These are phyloP conservation scores for Chelonus insularis DNA, from an alignment of 1,140 invertebrate genomes.

Conservation along the genomic window DNA sequence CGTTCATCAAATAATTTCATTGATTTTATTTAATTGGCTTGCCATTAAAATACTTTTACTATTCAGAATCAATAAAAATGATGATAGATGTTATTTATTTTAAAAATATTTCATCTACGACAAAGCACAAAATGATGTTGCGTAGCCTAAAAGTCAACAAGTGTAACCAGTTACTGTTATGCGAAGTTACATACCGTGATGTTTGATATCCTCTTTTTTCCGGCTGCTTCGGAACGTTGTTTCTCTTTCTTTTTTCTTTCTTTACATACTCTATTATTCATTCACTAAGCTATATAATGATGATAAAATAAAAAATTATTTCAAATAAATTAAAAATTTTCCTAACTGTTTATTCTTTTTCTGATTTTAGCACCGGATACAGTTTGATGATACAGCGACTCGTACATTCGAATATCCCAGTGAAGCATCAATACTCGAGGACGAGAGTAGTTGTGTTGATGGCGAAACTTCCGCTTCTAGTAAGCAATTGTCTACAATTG, in stretches of 20 bases:
- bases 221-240: conserved; percentile 4
- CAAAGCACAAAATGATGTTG: conserved; percentile 34
- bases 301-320: neutral
- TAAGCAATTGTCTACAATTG: conserved; percentile 38
- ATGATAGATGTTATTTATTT: neutral
- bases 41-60: too few relatives aligned
- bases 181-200: conserved; percentile 48
- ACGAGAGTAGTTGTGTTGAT: conserved; percentile 57
- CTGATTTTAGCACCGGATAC: conserved; percentile 74
- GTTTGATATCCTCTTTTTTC: conserved; percentile 44
- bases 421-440: conserved; percentile 74
- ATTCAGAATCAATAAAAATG: too few relatives aligned
- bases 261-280: neutral
- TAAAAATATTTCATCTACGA: neutral
- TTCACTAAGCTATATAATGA: neutral
- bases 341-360: conserved; percentile 11
- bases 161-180: conserved; percentile 61
- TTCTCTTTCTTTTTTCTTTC: neutral
- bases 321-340: conserved; percentile 1
- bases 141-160: conserved; percentile 51
- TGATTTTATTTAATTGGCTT: too few relatives aligned
- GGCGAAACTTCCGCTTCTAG: conserved; percentile 50
- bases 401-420: conserved; percentile 86
- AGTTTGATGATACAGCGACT: conserved; percentile 81
- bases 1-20: too few relatives aligned